Conservation (phyloP, 1,140 invertebrate genomes). For the Drosophila paulistorum region DNA sequence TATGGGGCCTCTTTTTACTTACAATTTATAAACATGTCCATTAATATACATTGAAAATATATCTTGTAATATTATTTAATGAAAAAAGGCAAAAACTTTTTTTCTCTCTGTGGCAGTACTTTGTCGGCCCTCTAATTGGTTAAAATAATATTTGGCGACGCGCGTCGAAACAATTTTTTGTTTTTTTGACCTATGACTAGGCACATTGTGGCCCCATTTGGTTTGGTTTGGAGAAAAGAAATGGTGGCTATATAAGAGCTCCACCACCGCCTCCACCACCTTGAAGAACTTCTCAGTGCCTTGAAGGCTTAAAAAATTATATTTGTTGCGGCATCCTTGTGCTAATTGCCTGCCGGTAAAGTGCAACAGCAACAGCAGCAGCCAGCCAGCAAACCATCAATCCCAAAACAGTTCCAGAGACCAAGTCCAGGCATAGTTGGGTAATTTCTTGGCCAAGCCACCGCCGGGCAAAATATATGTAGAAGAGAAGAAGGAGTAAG, state of each 20-base stretch:
- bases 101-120: conserved; percentile 24
- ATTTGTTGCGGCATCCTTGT: conserved; percentile 78
- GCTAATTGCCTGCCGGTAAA: conserved; percentile 78
- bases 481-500: conserved; percentile 31
- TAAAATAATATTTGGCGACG: conserved; percentile 66
- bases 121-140: conserved; percentile 47
- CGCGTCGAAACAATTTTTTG: conserved; percentile 60
- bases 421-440: conserved; percentile 55
- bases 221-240: conserved; percentile 15
- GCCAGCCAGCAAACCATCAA: conserved; percentile 64
- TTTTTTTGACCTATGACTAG: conserved; percentile 21
- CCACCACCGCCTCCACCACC: conserved; percentile 68
- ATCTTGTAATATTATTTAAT: no score
- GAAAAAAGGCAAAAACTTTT: neutral
- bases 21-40: no score
- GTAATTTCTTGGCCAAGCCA: conserved; percentile 79
- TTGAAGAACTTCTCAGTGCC: conserved; percentile 28
- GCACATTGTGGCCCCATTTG: conserved; percentile 7
- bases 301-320: conserved; percentile 68
- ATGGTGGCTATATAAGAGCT: conserved; percentile 66
- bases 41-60: no score
- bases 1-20: no score
- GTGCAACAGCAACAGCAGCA: conserved; percentile 54
- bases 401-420: conserved; percentile 42
- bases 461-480: conserved; percentile 75